These are phyloP conservation scores for Ditylenchus dipsaci DNA, from an alignment of 1,140 invertebrate genomes.

Conservation along the genomic window DNA sequence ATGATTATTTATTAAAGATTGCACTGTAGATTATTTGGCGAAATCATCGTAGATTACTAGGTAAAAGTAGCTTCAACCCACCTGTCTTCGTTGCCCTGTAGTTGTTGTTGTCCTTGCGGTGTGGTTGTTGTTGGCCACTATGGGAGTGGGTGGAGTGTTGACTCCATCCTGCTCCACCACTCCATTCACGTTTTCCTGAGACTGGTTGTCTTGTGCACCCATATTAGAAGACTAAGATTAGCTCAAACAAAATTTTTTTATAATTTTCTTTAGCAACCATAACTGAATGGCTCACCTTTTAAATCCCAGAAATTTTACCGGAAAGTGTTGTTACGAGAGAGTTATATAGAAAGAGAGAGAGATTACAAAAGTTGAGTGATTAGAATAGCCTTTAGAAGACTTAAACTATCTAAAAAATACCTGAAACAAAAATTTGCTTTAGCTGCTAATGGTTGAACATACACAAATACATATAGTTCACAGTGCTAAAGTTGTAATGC, in stretches of 20 bases:
- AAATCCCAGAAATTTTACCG: not conserved
- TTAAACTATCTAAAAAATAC: constrained; percentile 7
- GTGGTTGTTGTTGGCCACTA: constrained; percentile 5
- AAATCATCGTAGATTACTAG: no score
- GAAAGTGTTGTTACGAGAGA: not conserved
- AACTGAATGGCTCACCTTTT: not conserved
- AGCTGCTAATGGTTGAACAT: not conserved
- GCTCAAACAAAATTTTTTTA: not conserved
- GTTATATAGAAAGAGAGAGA: not conserved
- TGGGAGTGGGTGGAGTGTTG: no score
- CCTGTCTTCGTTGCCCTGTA: constrained; percentile 26
- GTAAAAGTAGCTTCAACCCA: no score
- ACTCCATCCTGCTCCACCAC: not conserved
- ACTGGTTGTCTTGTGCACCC: constrained; percentile 22
- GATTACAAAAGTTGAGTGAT: constrained; percentile 2
- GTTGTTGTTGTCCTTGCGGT: constrained; percentile 9
- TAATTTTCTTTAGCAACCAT: not conserved
- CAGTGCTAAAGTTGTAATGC: not conserved
- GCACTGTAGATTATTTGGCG: no score
- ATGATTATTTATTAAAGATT: no score
- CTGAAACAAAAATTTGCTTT: not conserved
- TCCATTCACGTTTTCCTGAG: constrained; percentile 3
- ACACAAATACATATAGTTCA: no score
- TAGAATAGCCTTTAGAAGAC: constrained; percentile 1
- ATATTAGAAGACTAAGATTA: not conserved